Conservation (phyloP, 2,888 invertebrate species). For the Thecophora atra region DNA sequence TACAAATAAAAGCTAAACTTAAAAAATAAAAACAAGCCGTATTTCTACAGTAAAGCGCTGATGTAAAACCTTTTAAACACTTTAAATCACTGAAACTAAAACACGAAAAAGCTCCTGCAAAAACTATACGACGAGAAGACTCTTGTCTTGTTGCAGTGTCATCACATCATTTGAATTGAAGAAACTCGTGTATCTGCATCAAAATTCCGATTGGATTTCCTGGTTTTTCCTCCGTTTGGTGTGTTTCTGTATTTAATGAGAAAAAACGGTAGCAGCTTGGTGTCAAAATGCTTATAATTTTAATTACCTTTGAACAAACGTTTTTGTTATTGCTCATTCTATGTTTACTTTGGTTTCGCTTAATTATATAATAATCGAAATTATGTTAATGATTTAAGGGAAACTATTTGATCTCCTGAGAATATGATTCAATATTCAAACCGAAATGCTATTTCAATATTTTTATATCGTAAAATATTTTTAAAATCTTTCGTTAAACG, state of each 20-base stretch:
- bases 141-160: neutral
- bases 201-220: too few species aligned
- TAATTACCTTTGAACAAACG: neutral
- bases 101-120: neutral
- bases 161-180: neutral
- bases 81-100: neutral
- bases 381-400: too few species aligned
- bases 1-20: neutral
- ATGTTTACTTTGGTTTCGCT: too few species aligned
- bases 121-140: neutral
- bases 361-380: too few species aligned
- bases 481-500: too few species aligned
- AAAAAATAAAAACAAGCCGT: neutral
- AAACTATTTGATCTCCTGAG: too few species aligned
- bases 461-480: too few species aligned
- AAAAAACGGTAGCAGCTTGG: neutral
- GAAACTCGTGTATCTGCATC: neutral
- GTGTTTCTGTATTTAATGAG: neutral
- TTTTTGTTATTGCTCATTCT: neutral
- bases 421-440: too few species aligned
- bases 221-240: neutral
- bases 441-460: too few species aligned
- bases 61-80: neutral
- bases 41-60: too few species aligned
- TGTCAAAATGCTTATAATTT: neutral